Evolutionary conservation across 2,113 vertebrate species (phyloP).

Genomic region (Steatornis caripensis): DNA sequence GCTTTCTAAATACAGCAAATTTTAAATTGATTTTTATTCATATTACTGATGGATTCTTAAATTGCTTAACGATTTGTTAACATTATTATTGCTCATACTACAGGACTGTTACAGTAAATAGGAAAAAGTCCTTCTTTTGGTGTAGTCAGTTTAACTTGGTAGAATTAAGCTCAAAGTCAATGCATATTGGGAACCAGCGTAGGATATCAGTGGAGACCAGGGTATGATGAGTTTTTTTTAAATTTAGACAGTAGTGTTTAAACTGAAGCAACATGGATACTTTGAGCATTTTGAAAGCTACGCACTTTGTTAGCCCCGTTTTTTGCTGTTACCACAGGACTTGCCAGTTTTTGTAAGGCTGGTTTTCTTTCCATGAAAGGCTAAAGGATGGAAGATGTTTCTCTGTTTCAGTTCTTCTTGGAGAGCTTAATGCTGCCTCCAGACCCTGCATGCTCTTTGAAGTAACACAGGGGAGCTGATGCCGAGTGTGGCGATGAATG

Average conservation of each 20-base stretch:
- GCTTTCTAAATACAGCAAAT: background rate
- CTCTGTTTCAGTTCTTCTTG: background rate
- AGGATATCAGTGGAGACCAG: background rate
- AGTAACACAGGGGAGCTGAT: background rate
- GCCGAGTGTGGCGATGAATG: background rate
- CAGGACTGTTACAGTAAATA: background rate
- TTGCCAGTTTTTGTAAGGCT: background rate
- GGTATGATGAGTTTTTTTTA: background rate
- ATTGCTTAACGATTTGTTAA: background rate
- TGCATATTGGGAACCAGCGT: background rate
- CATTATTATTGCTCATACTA: background rate
- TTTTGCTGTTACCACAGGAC: background rate
- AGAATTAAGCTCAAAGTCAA: background rate
- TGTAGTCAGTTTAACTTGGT: background rate
- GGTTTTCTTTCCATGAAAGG: background rate
- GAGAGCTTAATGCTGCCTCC: background rate
- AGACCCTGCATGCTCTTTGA: background rate
- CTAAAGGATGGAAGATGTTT: background rate
- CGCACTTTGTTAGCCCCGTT: background rate
- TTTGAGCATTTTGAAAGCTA: background rate
- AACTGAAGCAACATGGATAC: background rate
- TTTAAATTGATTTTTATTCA: background rate
- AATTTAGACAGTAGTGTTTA: background rate
- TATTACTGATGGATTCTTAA: background rate
- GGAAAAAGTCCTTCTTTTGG: background rate